Conservation (phyloP, 2,888 invertebrate genomes). For the Macaria liturata region DNA sequence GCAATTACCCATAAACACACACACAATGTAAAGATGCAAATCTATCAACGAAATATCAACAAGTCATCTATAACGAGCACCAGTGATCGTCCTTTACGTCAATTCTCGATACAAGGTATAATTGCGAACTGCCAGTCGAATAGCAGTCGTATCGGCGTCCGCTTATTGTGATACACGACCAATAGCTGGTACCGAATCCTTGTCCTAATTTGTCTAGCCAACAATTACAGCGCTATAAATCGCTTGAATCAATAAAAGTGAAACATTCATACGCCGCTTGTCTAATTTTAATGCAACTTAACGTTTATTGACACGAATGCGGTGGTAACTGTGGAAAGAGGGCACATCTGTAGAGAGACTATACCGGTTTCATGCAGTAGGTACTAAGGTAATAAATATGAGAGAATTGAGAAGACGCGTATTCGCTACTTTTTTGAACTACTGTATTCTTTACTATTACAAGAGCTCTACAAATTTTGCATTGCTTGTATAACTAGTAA, state of each 20-base stretch:
- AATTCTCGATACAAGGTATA: conserved; percentile 58
- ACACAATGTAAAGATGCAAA: conserved; percentile 18
- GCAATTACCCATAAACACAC: no score
- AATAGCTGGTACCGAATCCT: conserved; percentile 61
- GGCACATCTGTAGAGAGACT: conserved; percentile 27
- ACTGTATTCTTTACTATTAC: no score
- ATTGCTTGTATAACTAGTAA: no score
- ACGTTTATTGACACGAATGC: conserved; percentile 18
- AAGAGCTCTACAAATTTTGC: no score
- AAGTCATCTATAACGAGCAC: conserved; percentile 24
- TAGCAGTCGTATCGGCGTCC: conserved; percentile 54
- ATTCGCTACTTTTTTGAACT: no score
- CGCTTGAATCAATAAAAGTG: conserved; percentile 21
- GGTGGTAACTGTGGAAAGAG: conserved; percentile 27
- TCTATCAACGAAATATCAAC: conserved; percentile 19
- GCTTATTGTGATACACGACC: conserved; percentile 70
- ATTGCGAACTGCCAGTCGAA: conserved; percentile 44
- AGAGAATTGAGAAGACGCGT: no score
- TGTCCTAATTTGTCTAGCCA: conserved; percentile 57
- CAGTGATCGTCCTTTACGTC: conserved; percentile 39
- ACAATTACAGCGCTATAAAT: conserved; percentile 27
- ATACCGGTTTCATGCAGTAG: conserved; percentile 9
- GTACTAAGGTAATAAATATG: neutral
- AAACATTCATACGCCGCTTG: conserved; percentile 22
- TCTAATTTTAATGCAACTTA: conserved; percentile 20